Percentiles rank a stretch among this genome's conserved stretches.
Conservation (phyloP, 2,113 vertebrate species). For the Caranx ignobilis region DNA sequence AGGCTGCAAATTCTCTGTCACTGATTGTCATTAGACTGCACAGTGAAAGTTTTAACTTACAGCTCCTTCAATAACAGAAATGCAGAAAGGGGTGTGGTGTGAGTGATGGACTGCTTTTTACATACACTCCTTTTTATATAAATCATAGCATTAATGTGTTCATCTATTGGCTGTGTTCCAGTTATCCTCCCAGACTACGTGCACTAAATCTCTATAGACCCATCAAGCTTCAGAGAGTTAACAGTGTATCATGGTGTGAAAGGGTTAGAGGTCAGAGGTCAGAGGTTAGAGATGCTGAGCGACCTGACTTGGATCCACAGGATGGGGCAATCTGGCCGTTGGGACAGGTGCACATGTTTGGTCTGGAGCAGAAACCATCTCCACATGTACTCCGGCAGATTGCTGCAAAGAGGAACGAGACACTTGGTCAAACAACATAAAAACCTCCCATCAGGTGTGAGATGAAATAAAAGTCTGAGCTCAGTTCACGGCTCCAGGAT, state of each 20-base stretch:
- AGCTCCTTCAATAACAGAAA: conserved; percentile 20
- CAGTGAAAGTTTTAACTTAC: conserved; percentile 45
- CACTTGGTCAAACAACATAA: conserved; percentile 52
- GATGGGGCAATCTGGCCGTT: conserved; percentile 94
- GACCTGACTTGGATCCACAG: conserved; percentile 98
- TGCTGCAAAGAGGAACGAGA: conserved; percentile 83
- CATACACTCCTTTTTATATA: conserved; percentile 39
- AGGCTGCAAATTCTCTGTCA: conserved; percentile 40
- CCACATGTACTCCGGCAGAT: conserved; percentile 98
- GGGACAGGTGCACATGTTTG: conserved; percentile 99
- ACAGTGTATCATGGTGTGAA: conserved; percentile 1
- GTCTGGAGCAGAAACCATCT: conserved; percentile 99
- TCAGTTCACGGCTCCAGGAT: conserved; percentile 8
- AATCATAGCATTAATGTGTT: conserved; percentile 45
- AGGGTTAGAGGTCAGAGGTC: background rate
- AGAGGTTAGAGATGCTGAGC: conserved; percentile 20
- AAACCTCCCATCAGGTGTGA: conserved; percentile 40
- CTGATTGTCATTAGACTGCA: conserved; percentile 26
- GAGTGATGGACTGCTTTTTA: background rate
- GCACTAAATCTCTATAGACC: conserved; percentile 10
- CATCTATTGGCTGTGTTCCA: conserved; percentile 32
- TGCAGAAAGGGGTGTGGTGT: conserved; percentile 28
- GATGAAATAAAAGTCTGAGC: conserved; percentile 2
- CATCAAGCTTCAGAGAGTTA: conserved; percentile 15
- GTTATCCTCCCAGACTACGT: background rate